Evolutionary conservation across 2,888 invertebrate genomes (phyloP).

Genomic region (Pristionchus japonicus): DNA sequence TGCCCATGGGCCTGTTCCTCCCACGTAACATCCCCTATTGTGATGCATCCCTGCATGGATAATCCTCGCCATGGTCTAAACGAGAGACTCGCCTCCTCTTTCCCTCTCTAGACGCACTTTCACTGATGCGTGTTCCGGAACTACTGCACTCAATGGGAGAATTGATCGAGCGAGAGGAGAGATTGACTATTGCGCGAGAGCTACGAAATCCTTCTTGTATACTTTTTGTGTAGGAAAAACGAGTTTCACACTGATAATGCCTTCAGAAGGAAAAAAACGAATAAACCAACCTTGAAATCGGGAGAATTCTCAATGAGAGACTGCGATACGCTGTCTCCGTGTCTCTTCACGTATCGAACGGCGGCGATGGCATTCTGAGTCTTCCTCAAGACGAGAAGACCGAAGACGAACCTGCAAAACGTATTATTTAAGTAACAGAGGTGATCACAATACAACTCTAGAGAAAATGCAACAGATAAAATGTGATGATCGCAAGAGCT

Average conservation of each 20-base stretch:
- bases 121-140: constrained; percentile 8
- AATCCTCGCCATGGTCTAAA: not conserved
- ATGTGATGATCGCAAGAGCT: too few species aligned
- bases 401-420: constrained; percentile 61
- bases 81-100: not conserved
- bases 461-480: too few species aligned
- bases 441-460: too few species aligned
- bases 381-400: constrained; percentile 70
- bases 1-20: not conserved
- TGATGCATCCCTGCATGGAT: not conserved
- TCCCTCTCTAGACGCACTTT: not conserved
- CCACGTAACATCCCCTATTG: not conserved
- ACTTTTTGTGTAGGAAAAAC: not conserved
- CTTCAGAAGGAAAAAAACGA: constrained; percentile 46
- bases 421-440: too few species aligned
- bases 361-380: constrained; percentile 72
- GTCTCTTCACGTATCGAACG: constrained; percentile 70
- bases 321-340: constrained; percentile 66
- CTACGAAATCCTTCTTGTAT: too few species aligned
- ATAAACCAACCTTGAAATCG: constrained; percentile 60
- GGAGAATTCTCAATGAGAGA: constrained; percentile 66
- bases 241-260: not conserved
- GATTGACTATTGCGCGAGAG: too few species aligned
- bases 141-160: not conserved
- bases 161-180: not conserved